A percentile compares a stretch with the other conserved stretches of the same genome.
Evolutionary conservation across 1,140 invertebrate species (phyloP).

Genomic region (Leptinotarsa defecta): DNA sequence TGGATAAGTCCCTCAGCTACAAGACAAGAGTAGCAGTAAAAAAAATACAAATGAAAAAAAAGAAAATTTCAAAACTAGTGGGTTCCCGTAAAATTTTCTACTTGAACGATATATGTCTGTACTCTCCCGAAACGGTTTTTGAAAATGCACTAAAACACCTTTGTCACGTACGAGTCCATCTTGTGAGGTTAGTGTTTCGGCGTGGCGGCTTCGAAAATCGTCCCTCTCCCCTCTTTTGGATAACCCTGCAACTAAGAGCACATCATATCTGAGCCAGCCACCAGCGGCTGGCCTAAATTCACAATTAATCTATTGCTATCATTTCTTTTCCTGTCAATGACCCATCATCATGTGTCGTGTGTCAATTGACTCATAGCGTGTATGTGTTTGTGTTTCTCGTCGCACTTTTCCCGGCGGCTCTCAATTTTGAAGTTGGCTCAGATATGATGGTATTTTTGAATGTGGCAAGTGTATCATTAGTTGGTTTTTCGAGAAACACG

Average conservation of each 20-base stretch:
- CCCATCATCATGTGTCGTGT: conserved; percentile 10
- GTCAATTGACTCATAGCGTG: neutral
- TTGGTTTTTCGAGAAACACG: conserved; percentile 34
- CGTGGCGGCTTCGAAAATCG: conserved; percentile 44
- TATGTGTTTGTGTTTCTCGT: conserved; percentile 12
- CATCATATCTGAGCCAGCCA: conserved; percentile 69
- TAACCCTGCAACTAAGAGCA: conserved; percentile 62
- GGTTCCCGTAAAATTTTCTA: no score
- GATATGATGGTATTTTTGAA: conserved; percentile 71
- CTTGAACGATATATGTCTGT: no score
- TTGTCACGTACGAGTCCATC: conserved; percentile 17
- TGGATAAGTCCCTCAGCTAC: no score
- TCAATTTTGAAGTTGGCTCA: conserved; percentile 61
- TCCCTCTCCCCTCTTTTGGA: conserved; percentile 55
- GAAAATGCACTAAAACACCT: conserved; percentile 22
- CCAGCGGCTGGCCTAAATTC: conserved; percentile 41
- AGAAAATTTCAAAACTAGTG: no score
- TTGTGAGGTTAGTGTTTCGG: conserved; percentile 46
- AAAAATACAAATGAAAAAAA: no score
- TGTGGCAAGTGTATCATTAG: conserved; percentile 63
- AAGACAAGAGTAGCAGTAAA: no score
- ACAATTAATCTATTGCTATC: conserved; percentile 10
- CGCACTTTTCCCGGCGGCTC: conserved; percentile 58
- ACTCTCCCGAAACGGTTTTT: neutral
- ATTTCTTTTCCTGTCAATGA: conserved; percentile 6